Percentiles rank a stretch among this genome's conserved stretches.
Evolutionary conservation across 2,888 invertebrate species (phyloP).

Genomic region (Phorcus lineatus): DNA sequence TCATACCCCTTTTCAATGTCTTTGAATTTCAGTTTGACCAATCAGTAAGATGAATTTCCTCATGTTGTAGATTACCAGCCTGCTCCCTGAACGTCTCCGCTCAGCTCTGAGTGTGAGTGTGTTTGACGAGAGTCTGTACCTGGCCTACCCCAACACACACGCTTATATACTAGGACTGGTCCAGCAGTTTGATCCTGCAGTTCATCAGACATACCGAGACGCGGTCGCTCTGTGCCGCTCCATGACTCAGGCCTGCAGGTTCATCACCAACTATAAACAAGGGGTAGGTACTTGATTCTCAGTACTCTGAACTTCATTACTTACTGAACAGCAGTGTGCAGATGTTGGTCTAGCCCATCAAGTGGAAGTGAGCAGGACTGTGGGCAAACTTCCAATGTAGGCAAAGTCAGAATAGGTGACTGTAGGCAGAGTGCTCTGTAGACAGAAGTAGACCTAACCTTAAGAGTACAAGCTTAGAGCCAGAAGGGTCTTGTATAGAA

Average conservation of each 20-base stretch:
- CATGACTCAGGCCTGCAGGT: constrained; percentile 66
- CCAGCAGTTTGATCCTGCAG: constrained; percentile 56
- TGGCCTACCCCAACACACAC: constrained; percentile 60
- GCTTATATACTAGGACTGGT: constrained; percentile 55
- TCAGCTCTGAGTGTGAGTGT: constrained; percentile 53
- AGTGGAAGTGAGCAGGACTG: no score
- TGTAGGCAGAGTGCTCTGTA: no score
- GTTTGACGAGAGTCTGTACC: constrained; percentile 66
- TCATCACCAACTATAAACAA: constrained; percentile 56
- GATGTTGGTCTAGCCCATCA: no score
- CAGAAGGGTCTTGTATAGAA: no score
- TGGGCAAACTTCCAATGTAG: no score
- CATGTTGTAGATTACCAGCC: not conserved
- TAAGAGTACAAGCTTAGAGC: no score
- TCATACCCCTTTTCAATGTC: no score
- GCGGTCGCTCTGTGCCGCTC: constrained; percentile 62
- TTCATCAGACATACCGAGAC: constrained; percentile 53
- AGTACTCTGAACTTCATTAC: not conserved
- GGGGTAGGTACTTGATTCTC: constrained; percentile 37
- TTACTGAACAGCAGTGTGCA: no score
- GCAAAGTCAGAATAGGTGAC: no score
- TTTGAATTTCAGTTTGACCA: no score
- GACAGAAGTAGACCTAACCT: no score
- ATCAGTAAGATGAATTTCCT: no score
- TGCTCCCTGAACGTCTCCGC: constrained; percentile 62